Percentiles rank a stretch among this genome's conserved stretches.
Conservation (phyloP, 2,888 invertebrate genomes). For the Alitta virens region DNA sequence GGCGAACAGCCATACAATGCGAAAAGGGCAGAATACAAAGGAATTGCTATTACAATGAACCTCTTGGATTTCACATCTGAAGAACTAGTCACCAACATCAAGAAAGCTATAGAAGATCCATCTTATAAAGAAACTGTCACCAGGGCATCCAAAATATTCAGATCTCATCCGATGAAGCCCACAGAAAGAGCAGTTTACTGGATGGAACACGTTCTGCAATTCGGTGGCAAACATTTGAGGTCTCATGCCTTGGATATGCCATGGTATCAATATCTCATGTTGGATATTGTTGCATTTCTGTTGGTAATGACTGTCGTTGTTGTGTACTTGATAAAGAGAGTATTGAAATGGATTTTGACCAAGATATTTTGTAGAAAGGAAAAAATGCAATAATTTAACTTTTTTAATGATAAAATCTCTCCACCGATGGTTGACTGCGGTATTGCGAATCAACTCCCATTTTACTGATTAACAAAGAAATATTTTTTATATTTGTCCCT, state of each 20-base stretch:
- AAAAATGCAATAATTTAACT: no score
- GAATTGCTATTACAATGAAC: slow-evolving; percentile 17
- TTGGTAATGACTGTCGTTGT: background rate
- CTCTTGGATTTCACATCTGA: slow-evolving; percentile 17
- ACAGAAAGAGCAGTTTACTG: slow-evolving; percentile 33
- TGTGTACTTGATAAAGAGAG: background rate
- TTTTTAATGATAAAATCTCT: no score
- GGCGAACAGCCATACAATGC: slow-evolving; percentile 34
- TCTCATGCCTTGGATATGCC: slow-evolving; percentile 32
- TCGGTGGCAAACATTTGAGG: slow-evolving; percentile 35
- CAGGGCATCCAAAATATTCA: slow-evolving; percentile 28
- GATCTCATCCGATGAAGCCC: slow-evolving; percentile 23
- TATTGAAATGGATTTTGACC: no score
- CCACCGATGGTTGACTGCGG: no score
- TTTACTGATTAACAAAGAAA: no score
- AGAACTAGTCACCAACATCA: slow-evolving; percentile 23
- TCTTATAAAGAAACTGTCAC: slow-evolving; percentile 24
- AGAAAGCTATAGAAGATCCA: slow-evolving; percentile 22
- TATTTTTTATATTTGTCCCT: no score
- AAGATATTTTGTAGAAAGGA: no score
- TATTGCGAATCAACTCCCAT: no score
- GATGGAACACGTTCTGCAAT: slow-evolving; percentile 38
- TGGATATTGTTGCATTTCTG: slow-evolving; percentile 27
- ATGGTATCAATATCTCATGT: slow-evolving; percentile 32
- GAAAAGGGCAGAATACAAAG: slow-evolving; percentile 22